Evolutionary conservation across 1,140 invertebrate genomes (phyloP).

Genomic region (Periplaneta americana): DNA sequence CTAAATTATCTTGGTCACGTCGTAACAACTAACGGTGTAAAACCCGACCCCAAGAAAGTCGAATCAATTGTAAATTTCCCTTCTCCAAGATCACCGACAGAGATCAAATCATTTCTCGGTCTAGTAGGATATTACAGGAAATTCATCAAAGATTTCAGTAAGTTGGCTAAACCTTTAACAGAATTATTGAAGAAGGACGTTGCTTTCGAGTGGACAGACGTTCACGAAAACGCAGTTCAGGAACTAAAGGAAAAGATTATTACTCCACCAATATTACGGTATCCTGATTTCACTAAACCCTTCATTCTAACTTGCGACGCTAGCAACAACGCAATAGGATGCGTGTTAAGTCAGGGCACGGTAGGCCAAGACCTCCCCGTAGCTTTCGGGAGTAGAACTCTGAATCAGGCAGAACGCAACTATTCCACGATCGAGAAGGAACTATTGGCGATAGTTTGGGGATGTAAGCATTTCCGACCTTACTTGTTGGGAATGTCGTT

Average conservation of each 20-base stretch:
- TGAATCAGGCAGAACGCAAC: conserved; percentile 27
- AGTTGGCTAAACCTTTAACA: conserved; percentile 29
- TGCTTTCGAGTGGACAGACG: conserved; percentile 17
- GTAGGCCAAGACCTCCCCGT: conserved; percentile 26
- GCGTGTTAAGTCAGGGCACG: conserved; percentile 25
- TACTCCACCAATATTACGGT: conserved; percentile 22
- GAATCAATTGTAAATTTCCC: conserved; percentile 28
- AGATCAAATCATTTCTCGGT: conserved; percentile 29
- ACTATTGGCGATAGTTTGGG: conserved; percentile 37
- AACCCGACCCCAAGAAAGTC: conserved; percentile 22
- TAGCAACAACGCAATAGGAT: conserved; percentile 24
- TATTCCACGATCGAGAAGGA: conserved; percentile 36
- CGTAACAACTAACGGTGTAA: conserved; percentile 18
- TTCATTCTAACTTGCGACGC: conserved; percentile 32
- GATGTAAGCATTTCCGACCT: conserved; percentile 38
- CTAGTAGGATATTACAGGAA: conserved; percentile 26
- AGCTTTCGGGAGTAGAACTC: conserved; percentile 26
- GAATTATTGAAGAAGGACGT: conserved; percentile 27
- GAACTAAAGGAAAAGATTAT: conserved; percentile 21
- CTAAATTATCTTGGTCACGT: conserved; percentile 24
- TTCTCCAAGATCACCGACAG: conserved; percentile 26
- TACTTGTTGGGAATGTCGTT: conserved; percentile 45
- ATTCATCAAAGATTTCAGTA: conserved; percentile 27
- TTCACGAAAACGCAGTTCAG: conserved; percentile 15
- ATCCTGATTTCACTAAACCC: conserved; percentile 27